Evolutionary conservation across 2,113 vertebrate genomes (phyloP).

Genomic region (Tragelaphus scriptus): DNA sequence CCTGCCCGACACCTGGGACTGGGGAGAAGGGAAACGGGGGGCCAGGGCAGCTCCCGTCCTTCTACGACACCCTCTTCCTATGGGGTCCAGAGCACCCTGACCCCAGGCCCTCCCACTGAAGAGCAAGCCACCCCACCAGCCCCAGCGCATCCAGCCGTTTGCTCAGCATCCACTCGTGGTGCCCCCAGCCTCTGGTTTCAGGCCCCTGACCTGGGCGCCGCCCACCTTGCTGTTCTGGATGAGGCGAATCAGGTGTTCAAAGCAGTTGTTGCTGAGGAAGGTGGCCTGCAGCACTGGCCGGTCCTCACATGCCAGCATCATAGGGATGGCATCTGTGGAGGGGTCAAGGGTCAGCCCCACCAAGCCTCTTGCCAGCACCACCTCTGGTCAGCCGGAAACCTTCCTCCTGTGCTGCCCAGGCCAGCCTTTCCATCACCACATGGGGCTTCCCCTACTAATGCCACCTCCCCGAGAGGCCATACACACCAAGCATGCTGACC

Average conservation of each 20-base stretch:
- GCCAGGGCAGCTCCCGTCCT: not conserved
- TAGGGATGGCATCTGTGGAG: constrained; percentile 87
- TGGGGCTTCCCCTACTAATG: not conserved
- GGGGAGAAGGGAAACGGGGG: not conserved
- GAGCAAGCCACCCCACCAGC: not conserved
- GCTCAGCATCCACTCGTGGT: fast-evolving
- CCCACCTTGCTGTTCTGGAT: constrained; percentile 98
- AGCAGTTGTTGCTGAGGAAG: constrained; percentile 99
- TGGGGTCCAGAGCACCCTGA: not conserved
- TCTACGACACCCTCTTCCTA: not conserved
- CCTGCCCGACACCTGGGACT: not conserved
- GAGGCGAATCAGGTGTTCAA: constrained; percentile 96
- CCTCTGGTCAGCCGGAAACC: not conserved
- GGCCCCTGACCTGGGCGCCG: not conserved
- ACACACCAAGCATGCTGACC: constrained; percentile 92
- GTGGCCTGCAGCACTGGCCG: constrained; percentile 92
- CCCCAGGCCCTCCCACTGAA: not conserved
- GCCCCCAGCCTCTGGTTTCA: not conserved
- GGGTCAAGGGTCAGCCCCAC: not conserved
- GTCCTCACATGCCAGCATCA: constrained; percentile 94
- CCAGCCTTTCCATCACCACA: not conserved
- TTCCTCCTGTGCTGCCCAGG: not conserved
- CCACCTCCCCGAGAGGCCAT: not conserved
- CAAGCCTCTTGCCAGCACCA: no score
- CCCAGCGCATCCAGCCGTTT: not conserved